Conservation (phyloP, 2,113 vertebrate genomes). For the Chrysemys picta region DNA sequence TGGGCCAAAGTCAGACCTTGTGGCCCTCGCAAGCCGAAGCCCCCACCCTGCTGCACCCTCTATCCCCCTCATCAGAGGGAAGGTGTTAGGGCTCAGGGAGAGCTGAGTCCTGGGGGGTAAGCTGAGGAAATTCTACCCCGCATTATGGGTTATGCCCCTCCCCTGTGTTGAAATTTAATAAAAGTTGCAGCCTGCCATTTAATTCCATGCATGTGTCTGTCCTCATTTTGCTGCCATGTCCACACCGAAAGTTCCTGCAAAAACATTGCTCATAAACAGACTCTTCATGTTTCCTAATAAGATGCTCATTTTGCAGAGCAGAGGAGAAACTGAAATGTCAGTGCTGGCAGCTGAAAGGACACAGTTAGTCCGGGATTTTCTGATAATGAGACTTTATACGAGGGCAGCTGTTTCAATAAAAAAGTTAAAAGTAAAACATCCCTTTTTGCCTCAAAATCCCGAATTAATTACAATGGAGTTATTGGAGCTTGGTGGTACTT, state of each 20-base stretch:
- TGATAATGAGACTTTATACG: slow-evolving; percentile 29
- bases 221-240: neutral
- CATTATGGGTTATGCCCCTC: neutral
- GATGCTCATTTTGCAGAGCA: slow-evolving; percentile 6
- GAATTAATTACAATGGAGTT: slow-evolving; percentile 68
- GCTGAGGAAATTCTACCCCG: neutral
- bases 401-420: slow-evolving; percentile 71
- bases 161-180: neutral
- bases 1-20: neutral
- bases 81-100: neutral
- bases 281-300: slow-evolving; percentile 39
- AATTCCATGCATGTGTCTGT: neutral
- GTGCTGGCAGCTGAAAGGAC: slow-evolving; percentile 48
- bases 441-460: slow-evolving; percentile 48
- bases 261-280: slow-evolving; percentile 6
- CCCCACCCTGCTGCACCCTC: neutral
- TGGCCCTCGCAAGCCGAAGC: neutral
- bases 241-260: slow-evolving; percentile 30
- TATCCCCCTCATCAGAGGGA: neutral
- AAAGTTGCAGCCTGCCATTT: neutral
- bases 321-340: slow-evolving; percentile 62
- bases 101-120: neutral
- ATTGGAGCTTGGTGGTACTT: slow-evolving; percentile 36
- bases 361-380: slow-evolving; percentile 36
- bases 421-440: slow-evolving; percentile 59